Evolutionary conservation across 35 echinoderm and acorn worm genomes (phyloP), one percentile per base, ranked within the genome.

Genomic region (Lytechinus variegatus): DNA sequence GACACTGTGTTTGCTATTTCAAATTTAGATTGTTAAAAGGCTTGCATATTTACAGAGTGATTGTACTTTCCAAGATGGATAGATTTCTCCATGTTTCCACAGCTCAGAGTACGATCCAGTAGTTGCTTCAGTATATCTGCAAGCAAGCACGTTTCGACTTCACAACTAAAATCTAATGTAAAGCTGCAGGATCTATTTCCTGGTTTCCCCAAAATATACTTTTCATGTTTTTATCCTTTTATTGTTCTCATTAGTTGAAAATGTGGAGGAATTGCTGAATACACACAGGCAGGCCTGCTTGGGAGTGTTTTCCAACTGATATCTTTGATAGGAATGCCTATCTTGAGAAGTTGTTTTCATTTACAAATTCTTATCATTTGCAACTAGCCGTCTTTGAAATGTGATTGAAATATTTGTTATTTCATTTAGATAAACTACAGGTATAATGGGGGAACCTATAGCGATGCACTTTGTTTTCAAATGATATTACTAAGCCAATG

Each of bases 1-100:
- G 88, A 90, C 88, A 90, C 52, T 90, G 52, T 90, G 52, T 90
- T 90, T 90, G 88, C 88, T 54, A 52, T 44, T 54, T 90, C 52
- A 90, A 54, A 90, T 90, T 90, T 90, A 12, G 88, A 90, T 90
- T 90, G 88, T 90, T 44, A 90, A 90, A 90, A 54, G 88, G 88
- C 28, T 54, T 52, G 28, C 28, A 90, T 54, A 90, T 90, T 90
- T 90, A 90, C 88, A 90, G 88, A 90, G 88, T 90, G 88, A 90
- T 90, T 90, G 88, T 54, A 90, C 88, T 90, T 90, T 90, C 88
- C 9, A 51, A 79, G 66, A 24, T 79, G 7, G 19, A 79, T 79
- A 24, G 21, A 79, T 79, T n/a, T 79, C 66, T n/a, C 19, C 66
- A 58, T 13, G 56, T 58, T 58, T 79, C 16, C 66, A 24, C n/a